These are phyloP conservation scores for Loris lydekkerianus DNA, from an alignment of 2,797 vertebrate species.

Conservation along the genomic window DNA sequence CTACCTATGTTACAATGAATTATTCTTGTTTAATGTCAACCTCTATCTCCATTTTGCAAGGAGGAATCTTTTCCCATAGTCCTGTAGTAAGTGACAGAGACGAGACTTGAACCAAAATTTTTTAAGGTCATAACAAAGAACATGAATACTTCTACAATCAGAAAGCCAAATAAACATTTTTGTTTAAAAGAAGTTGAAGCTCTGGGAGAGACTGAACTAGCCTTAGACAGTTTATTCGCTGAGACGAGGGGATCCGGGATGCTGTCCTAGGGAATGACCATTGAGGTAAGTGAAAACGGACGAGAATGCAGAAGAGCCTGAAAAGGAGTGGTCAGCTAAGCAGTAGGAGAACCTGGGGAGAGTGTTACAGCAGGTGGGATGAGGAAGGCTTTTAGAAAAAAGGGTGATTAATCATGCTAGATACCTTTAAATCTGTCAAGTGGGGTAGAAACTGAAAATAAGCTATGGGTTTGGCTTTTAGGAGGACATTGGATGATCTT, in stretches of 20 bases:
- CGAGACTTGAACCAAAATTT: background rate
- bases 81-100: background rate
- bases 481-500: background rate
- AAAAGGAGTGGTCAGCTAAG: background rate
- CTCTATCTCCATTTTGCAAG: background rate
- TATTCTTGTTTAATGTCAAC: conserved; percentile 28
- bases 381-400: background rate
- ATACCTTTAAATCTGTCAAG: background rate
- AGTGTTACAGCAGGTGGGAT: background rate
- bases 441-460: background rate
- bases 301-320: background rate
- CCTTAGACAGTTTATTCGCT: background rate
- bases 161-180: background rate
- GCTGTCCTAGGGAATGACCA: background rate
- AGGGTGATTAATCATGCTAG: background rate
- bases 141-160: conserved; percentile 1
- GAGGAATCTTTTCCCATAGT: background rate
- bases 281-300: background rate
- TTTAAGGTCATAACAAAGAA: background rate
- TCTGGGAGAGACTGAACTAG: background rate
- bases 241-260: background rate
- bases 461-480: background rate
- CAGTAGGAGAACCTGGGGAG: background rate
- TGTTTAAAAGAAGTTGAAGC: conserved; percentile 8
- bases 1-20: background rate